A percentile compares a stretch with the other conserved stretches of the same genome.
These are phyloP conservation scores for Zeus faber DNA, from an alignment of 2,113 vertebrate genomes.

Conservation along the genomic window DNA sequence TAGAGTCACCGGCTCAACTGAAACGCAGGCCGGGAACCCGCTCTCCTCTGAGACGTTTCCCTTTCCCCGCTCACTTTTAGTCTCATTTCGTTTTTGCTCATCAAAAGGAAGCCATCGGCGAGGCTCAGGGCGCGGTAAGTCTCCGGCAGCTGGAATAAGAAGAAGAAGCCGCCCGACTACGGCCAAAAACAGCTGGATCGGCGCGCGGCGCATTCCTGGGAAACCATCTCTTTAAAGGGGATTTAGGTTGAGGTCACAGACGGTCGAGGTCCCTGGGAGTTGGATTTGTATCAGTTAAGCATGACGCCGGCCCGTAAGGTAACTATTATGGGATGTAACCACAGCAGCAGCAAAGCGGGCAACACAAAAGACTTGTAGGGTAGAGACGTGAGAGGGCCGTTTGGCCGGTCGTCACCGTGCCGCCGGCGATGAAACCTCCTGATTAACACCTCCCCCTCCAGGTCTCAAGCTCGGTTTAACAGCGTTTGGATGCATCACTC, in stretches of 20 bases:
- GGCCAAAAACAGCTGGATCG: constrained; percentile 54
- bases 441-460: constrained; percentile 47
- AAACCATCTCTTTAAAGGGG: constrained; percentile 51
- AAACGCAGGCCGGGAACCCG: constrained; percentile 58
- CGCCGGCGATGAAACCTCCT: constrained; percentile 45
- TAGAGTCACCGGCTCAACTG: constrained; percentile 41
- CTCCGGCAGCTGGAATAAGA: constrained; percentile 65
- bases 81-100: too few relatives aligned
- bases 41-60: constrained; percentile 45
- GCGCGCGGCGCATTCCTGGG: constrained; percentile 39
- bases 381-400: too few relatives aligned
- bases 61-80: too few relatives aligned
- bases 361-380: background rate
- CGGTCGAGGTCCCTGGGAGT: constrained; percentile 41
- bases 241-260: constrained; percentile 49
- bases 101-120: constrained; percentile 64
- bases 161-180: constrained; percentile 45
- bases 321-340: constrained; percentile 7
- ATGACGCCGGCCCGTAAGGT: constrained; percentile 18
- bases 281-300: constrained; percentile 27
- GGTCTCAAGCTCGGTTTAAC: constrained; percentile 45
- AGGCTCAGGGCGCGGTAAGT: constrained; percentile 60
- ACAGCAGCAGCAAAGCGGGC: background rate
- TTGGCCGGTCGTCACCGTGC: background rate
- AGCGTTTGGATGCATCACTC: constrained; percentile 53